A percentile compares a stretch with the other conserved stretches of the same genome.
These are phyloP conservation scores for Desmodus rotundus DNA, from an alignment of 2,113 vertebrate genomes.

Conservation along the genomic window DNA sequence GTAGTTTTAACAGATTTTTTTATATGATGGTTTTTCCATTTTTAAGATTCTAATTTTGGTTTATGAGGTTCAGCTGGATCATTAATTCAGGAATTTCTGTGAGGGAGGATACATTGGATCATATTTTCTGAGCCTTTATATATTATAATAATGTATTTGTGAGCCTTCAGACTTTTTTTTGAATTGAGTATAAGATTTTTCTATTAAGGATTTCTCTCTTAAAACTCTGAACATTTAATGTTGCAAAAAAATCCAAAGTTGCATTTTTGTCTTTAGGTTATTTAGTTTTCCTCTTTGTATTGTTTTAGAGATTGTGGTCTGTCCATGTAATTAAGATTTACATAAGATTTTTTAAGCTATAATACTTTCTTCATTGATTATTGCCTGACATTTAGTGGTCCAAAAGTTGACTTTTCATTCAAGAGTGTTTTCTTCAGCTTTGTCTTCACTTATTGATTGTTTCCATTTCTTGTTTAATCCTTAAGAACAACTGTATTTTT, in stretches of 20 bases:
- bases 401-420: neutral
- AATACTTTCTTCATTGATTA: neutral
- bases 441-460: neutral
- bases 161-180: neutral
- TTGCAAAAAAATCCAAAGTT: neutral
- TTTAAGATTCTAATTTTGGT: neutral
- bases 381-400: neutral
- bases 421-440: constrained; percentile 1
- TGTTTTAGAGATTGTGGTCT: neutral
- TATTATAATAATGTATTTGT: neutral
- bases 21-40: neutral
- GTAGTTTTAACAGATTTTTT: neutral
- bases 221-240: constrained; percentile 16
- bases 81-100: constrained; percentile 4
- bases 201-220: neutral
- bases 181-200: neutral
- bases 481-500: neutral
- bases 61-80: neutral
- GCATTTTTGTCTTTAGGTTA: neutral
- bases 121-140: neutral
- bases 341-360: neutral
- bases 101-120: neutral
- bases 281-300: neutral
- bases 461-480: neutral
- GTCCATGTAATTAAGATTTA: neutral